These are phyloP conservation scores for Macroglossus sobrinus DNA, from an alignment of 2,113 vertebrate species.

Conservation along the genomic window DNA sequence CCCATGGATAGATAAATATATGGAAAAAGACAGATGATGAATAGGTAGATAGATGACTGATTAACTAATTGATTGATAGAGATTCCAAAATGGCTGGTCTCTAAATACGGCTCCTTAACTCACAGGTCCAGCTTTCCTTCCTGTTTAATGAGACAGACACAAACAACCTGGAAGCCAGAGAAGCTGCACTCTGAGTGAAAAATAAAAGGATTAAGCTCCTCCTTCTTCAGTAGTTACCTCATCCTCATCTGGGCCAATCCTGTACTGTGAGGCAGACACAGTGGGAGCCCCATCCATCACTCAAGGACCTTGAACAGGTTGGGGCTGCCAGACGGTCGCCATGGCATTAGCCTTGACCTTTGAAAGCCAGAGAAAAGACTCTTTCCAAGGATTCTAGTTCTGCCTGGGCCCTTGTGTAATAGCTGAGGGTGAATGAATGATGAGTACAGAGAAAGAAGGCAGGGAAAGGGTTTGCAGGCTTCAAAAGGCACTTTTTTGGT, in stretches of 20 bases:
- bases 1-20: not conserved
- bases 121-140: not conserved
- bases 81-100: not conserved
- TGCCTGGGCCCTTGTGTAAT: not conserved
- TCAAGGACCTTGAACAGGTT: not conserved
- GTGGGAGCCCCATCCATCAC: not conserved
- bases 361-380: not conserved
- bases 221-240: not conserved
- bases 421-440: not conserved
- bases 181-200: not conserved
- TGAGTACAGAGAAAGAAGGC: not conserved
- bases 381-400: not conserved
- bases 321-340: not conserved
- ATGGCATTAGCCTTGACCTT: conserved; percentile 32
- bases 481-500: not conserved
- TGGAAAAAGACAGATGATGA: not conserved
- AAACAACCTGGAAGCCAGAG: not conserved
- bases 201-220: not conserved
- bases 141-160: not conserved
- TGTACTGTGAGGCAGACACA: not conserved
- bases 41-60: not conserved
- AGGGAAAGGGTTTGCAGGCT: not conserved
- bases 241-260: not conserved
- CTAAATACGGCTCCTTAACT: not conserved
- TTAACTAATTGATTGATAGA: not conserved